Conservation (phyloP, 2,113 vertebrate species). For the Oncorhynchus keta region DNA sequence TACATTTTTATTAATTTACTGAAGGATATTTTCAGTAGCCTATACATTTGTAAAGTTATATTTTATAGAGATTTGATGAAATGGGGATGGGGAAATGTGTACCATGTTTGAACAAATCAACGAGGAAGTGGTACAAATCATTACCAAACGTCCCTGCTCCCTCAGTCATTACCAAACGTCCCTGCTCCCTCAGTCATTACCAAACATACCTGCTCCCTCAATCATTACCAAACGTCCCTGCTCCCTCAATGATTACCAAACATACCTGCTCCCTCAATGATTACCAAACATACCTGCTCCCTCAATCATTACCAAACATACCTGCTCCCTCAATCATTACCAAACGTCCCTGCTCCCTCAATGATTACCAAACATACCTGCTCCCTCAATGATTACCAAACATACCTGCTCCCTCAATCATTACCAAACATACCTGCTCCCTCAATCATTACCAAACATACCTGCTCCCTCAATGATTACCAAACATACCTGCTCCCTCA, state of each 20-base stretch:
- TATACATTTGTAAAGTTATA: conserved; percentile 69
- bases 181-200: conserved; percentile 44
- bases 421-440: conserved; percentile 40
- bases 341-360: conserved; percentile 35
- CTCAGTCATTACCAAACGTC: conserved; percentile 37
- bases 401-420: conserved; percentile 44
- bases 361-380: conserved; percentile 42
- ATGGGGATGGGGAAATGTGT: conserved; percentile 27
- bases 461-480: conserved; percentile 43
- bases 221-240: conserved; percentile 42
- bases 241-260: conserved; percentile 36
- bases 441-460: conserved; percentile 38
- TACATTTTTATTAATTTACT: conserved; percentile 71
- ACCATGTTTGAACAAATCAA: conserved; percentile 34
- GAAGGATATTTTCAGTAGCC: conserved; percentile 70
- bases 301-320: conserved; percentile 38
- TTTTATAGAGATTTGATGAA: conserved; percentile 74
- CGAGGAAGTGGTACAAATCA: conserved; percentile 41
- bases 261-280: conserved; percentile 42
- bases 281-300: conserved; percentile 40
- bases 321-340: conserved; percentile 37
- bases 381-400: conserved; percentile 42
- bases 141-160: conserved; percentile 39
- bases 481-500: conserved; percentile 35
- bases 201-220: conserved; percentile 34